Conservation (phyloP, 2,888 invertebrate genomes). For the Eristalis arbustorum region DNA sequence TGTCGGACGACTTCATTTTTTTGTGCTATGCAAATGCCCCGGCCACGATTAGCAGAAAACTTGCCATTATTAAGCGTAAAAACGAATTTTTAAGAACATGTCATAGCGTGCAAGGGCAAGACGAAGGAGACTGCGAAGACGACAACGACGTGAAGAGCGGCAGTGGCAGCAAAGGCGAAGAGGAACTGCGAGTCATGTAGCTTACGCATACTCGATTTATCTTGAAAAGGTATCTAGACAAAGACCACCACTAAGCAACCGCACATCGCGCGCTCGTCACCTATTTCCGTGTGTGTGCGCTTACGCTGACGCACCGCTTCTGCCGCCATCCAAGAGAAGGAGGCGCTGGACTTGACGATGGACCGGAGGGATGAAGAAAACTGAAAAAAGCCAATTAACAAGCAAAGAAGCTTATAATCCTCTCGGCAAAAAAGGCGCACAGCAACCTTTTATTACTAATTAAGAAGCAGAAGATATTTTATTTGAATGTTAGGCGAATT, state of each 20-base stretch:
- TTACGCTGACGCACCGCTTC: constrained; percentile 61
- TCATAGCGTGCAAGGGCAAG: constrained; percentile 31
- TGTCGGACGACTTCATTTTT: constrained; percentile 10
- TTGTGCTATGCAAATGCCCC: constrained; percentile 73
- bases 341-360: too few relatives aligned
- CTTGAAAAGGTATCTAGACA: constrained; percentile 44
- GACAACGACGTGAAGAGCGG: neutral
- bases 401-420: constrained; percentile 60
- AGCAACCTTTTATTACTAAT: constrained; percentile 70
- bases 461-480: constrained; percentile 70
- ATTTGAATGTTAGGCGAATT: constrained; percentile 70
- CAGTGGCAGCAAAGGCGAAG: neutral
- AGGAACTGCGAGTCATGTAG: constrained; percentile 39
- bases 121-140: neutral
- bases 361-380: constrained; percentile 5
- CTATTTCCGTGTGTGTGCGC: constrained; percentile 61
- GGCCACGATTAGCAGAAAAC: constrained; percentile 6
- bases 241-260: constrained; percentile 64
- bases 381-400: constrained; percentile 69
- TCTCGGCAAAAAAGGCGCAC: constrained; percentile 15
- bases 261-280: constrained; percentile 42
- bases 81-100: constrained; percentile 45
- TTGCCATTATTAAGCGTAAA: constrained; percentile 36
- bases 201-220: constrained; percentile 36
- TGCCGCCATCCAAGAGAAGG: neutral